Evolutionary conservation across 2,797 vertebrate species (phyloP).

Genomic region (Prionace glauca): DNA sequence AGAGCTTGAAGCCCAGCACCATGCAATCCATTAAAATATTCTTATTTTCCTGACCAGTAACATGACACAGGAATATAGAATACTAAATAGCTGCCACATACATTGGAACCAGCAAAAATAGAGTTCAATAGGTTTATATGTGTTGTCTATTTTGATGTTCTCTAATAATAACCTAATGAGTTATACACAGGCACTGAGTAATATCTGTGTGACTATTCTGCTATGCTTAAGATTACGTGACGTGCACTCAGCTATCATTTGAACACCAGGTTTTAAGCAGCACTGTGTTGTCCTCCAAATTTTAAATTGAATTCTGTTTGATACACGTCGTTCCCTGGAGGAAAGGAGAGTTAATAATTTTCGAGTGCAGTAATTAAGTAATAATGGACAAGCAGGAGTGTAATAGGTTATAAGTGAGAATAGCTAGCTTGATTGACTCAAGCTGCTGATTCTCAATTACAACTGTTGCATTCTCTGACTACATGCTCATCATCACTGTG

Average conservation of each 20-base stretch:
- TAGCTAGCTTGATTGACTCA: constrained; percentile 10
- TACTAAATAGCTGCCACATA: background rate
- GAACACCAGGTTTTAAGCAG: background rate
- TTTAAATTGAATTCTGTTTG: constrained; percentile 36
- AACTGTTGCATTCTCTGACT: constrained; percentile 19
- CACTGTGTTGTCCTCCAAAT: background rate
- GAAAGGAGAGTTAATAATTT: constrained; percentile 32
- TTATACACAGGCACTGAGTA: constrained; percentile 10
- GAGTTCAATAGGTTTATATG: background rate
- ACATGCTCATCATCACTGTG: background rate
- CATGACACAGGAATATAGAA: background rate
- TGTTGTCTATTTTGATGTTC: background rate
- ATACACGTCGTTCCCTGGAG: constrained; percentile 25
- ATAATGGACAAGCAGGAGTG: constrained; percentile 14
- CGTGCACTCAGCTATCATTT: background rate
- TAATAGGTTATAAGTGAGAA: constrained; percentile 27
- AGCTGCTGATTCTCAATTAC: constrained; percentile 19
- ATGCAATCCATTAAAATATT: background rate
- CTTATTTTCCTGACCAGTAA: background rate
- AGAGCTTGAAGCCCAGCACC: background rate
- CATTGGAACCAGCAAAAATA: constrained; percentile 22
- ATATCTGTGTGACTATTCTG: constrained; percentile 13
- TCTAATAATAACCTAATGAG: constrained; percentile 18
- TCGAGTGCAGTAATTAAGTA: constrained; percentile 31
- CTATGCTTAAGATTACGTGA: constrained; percentile 20